A percentile compares a stretch with the other conserved stretches of the same genome.
Conservation (phyloP, 2,113 vertebrate species). For the Bostrychus sinensis region DNA sequence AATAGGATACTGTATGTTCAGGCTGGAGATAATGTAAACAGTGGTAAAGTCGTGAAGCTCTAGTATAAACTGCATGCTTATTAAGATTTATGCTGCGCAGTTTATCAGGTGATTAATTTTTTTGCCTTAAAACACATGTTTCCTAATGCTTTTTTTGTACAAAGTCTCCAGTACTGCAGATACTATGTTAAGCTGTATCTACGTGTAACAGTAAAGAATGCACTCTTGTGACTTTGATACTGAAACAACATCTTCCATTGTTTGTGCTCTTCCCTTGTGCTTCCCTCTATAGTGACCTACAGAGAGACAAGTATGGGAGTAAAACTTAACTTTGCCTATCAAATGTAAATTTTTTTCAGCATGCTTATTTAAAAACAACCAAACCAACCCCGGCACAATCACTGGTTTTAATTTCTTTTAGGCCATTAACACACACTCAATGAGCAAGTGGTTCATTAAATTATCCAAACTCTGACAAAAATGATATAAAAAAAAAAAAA, state of each 20-base stretch:
- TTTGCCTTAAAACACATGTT: neutral
- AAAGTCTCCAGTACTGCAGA: slow-evolving; percentile 1
- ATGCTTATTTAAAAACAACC: slow-evolving; percentile 92
- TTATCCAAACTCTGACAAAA: slow-evolving; percentile 63
- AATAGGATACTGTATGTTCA: slow-evolving; percentile 66
- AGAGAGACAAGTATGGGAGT: slow-evolving; percentile 99
- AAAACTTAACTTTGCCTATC: slow-evolving; percentile 99
- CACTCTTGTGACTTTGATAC: slow-evolving; percentile 68
- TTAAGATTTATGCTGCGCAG: slow-evolving; percentile 51
- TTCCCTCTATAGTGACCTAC: slow-evolving; percentile 99
- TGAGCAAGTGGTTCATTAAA: slow-evolving; percentile 98
- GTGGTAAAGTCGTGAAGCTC: slow-evolving; percentile 34
- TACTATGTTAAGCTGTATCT: slow-evolving; percentile 1
- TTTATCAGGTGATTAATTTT: slow-evolving; percentile 36
- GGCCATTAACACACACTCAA: slow-evolving; percentile 94
- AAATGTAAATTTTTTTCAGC: slow-evolving; percentile 99
- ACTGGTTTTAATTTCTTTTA: slow-evolving; percentile 88
- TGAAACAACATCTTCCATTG: slow-evolving; percentile 86
- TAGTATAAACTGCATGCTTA: slow-evolving; percentile 53
- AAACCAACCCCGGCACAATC: slow-evolving; percentile 83
- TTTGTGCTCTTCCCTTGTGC: slow-evolving; percentile 91
- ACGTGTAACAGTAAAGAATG: neutral
- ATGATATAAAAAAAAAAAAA: slow-evolving; percentile 17
- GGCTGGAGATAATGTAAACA: slow-evolving; percentile 58
- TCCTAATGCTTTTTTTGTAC: slow-evolving; percentile 20